These are phyloP conservation scores for Dipodomys merriami DNA, from an alignment of 2,113 vertebrate species.

Conservation along the genomic window DNA sequence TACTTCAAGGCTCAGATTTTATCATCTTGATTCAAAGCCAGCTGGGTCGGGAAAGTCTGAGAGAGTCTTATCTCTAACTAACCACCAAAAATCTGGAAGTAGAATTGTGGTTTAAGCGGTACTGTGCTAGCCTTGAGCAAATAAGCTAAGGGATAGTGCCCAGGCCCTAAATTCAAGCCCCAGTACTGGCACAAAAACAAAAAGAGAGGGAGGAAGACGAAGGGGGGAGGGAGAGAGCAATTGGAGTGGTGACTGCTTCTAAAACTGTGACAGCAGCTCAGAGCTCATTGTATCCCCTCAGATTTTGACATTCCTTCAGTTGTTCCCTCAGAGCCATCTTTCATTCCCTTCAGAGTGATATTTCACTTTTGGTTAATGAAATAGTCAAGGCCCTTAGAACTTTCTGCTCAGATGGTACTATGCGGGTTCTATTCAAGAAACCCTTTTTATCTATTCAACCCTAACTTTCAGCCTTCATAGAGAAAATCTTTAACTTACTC, in stretches of 20 bases:
- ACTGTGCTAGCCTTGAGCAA: no score
- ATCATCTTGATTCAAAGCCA: no score
- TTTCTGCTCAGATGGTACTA: not conserved
- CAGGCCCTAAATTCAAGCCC: no score
- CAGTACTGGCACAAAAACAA: no score
- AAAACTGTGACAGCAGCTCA: not conserved
- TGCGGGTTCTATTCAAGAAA: not conserved
- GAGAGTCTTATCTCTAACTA: no score
- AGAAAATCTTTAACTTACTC: not conserved
- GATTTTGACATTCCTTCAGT: not conserved
- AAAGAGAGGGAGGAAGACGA: no score
- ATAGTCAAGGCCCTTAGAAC: not conserved
- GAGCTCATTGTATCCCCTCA: not conserved
- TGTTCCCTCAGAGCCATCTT: not conserved
- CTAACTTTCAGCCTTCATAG: not conserved
- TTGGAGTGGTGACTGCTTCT: not conserved
- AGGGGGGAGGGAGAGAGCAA: not conserved
- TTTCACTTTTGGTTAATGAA: constrained; percentile 31
- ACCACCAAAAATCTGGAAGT: no score
- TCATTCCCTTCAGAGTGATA: constrained; percentile 13
- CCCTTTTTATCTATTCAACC: not conserved
- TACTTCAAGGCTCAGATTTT: no score
- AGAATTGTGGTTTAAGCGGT: no score
- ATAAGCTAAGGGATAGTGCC: no score
- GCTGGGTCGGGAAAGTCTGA: no score